Base-by-base conservation (phyloP, 2,888 invertebrate species). In the Azorinus chamasolen region DNA sequence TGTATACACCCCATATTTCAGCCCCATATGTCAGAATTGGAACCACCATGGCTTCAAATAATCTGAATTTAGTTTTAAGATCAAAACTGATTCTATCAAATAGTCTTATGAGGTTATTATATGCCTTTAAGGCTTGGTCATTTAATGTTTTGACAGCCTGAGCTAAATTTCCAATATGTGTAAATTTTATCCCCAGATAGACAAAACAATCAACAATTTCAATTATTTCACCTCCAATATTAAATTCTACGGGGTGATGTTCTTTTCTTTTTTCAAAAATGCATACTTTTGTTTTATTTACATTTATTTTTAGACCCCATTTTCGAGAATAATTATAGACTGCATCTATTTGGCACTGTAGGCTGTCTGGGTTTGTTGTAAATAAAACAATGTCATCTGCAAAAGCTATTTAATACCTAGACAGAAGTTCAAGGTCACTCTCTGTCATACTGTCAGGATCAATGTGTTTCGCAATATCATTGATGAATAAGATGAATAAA, bases 301-400 rank as follows among this genome's bases (percentile, higher is more conserved):
- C 53, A 53, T 63, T 63, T 18, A 39, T 53, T 54, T 63, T 54
- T 41, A 63, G 41, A 6, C 63, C 63, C 43, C 64, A 64, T 45
- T 54, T 64, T 18, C 22, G 6, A 2, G 64, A 64, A 32, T 64
- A 64, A n/a, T 16, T 45, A 12, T 54, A 39, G 14, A 54, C 54
- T 10, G 1, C 5, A 27, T 64, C 25, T 18, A 55, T 20, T 45
- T 64, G 64, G 12, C 46, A 20, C 8, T 64, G 53, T 4, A 51
- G 45, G 45, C 54, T 55, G 27, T 32, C 32, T 32, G 64, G 64
- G 32, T 64, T 37, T 27, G 64, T 64, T 0, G 64, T 64, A 46
- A 64, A 64, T 14, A 45, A 18, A 14, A 46, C 55, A 46, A 55
- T 48, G 48, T 57, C 66, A 46, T 55, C 65, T 16, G 55, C 55